These are phyloP conservation scores for Homalodisca vitripennis DNA, from an alignment of 1,140 invertebrate species.

Conservation along the genomic window DNA sequence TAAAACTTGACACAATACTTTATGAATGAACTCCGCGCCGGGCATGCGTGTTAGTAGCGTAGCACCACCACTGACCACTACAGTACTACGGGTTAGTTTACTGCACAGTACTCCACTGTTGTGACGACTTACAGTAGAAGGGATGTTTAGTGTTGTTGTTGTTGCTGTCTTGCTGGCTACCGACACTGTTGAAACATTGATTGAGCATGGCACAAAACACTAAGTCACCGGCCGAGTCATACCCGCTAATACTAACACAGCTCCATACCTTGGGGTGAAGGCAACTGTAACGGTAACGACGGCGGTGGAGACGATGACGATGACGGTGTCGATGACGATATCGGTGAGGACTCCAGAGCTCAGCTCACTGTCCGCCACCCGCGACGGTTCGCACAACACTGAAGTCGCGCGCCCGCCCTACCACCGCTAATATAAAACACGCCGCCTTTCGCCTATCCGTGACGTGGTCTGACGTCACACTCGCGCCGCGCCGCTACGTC, in stretches of 20 bases:
- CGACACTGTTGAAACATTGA: not conserved
- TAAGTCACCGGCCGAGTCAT: no score
- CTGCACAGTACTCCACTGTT: not conserved
- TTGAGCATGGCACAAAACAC: constrained; percentile 1
- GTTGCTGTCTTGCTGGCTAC: not conserved
- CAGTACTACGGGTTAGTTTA: not conserved
- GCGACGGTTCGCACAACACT: not conserved
- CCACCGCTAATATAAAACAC: constrained; percentile 18
- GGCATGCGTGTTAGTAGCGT: no score
- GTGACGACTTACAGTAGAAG: constrained; percentile 19
- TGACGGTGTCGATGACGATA: no score
- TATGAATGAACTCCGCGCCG: no score
- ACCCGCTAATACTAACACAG: no score
- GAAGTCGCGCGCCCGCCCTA: not conserved
- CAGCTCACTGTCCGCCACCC: not conserved
- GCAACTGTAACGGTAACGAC: no score
- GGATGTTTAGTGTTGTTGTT: constrained; percentile 20
- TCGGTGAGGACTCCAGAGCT: not conserved
- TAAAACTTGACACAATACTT: no score
- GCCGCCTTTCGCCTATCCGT: constrained; percentile 19
- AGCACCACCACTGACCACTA: no score
- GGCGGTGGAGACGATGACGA: no score
- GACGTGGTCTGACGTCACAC: constrained; percentile 8
- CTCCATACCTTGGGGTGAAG: no score
- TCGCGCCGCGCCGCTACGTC: constrained; percentile 8